Conservation (phyloP, 2,797 vertebrate genomes). For the Enteromius mattozi region DNA sequence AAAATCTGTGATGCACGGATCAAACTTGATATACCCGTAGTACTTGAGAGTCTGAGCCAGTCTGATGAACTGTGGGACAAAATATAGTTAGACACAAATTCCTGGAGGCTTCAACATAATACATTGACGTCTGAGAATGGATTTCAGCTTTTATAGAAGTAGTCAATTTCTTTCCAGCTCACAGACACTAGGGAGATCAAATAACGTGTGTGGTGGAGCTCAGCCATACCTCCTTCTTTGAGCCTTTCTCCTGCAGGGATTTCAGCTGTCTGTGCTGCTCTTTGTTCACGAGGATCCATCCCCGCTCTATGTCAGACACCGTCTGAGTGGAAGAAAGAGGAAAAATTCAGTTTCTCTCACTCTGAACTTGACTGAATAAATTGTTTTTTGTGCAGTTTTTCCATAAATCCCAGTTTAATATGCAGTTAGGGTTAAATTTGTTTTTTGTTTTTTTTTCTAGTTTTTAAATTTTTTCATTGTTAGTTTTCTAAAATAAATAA, state of each 20-base stretch:
- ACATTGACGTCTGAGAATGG: slow-evolving; percentile 1
- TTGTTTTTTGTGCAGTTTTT: neutral
- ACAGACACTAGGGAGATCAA: slow-evolving; percentile 9
- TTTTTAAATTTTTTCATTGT: neutral
- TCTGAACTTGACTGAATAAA: neutral
- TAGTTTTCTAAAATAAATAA: neutral
- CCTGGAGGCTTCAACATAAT: neutral
- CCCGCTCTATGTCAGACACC: slow-evolving; percentile 92
- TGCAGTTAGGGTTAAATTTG: neutral
- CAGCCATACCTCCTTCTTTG: slow-evolving; percentile 92
- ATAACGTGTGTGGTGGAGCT: neutral
- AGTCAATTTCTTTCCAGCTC: neutral
- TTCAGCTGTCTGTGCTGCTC: slow-evolving; percentile 97
- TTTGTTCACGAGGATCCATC: slow-evolving; percentile 97
- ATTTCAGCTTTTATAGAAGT: slow-evolving; percentile 9
- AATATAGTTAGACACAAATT: neutral
- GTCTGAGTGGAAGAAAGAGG: slow-evolving; percentile 77
- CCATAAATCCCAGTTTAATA: neutral
- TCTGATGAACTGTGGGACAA: slow-evolving; percentile 85
- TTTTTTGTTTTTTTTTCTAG: neutral
- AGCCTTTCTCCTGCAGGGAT: slow-evolving; percentile 97
- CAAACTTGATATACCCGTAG: slow-evolving; percentile 96
- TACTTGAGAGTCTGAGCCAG: slow-evolving; percentile 96
- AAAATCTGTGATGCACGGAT: slow-evolving; percentile 95
- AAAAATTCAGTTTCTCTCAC: slow-evolving; percentile 51